phyloP scores from a whole-genome alignment of 2,888 invertebrate genomes.

The Leucozona laternaria region DNA sequence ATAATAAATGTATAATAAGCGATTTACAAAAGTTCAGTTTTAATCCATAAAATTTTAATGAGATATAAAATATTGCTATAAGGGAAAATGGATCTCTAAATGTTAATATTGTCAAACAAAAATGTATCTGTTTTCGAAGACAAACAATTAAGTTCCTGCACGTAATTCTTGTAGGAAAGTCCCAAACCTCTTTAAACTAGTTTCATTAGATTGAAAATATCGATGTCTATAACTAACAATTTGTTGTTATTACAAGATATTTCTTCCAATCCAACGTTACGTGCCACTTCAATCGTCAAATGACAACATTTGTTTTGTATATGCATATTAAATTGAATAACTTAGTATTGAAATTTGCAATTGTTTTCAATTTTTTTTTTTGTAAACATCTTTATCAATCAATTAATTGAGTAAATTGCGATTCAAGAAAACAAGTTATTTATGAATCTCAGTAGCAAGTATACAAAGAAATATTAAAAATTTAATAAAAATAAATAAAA shows the following conservation, averaged over 20 bases:
- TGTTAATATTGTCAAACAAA: no score
- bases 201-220: neutral
- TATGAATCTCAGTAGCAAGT: neutral
- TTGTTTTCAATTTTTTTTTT: neutral
- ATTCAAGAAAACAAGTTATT: neutral
- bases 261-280: neutral
- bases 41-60: no score
- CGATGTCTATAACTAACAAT: neutral
- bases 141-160: no score
- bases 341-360: neutral
- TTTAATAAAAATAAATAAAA: neutral
- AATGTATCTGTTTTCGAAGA: no score
- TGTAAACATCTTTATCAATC: conserved; percentile 8
- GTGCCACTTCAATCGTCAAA: neutral
- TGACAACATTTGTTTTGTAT: neutral
- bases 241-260: neutral
- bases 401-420: conserved; percentile 14
- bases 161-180: neutral
- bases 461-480: neutral
- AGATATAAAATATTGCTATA: no score
- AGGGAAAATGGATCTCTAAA: no score
- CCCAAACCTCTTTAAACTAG: neutral
- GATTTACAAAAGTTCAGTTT: no score
- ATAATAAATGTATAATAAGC: no score
- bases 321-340: neutral